Conservation (phyloP, 1,140 invertebrate genomes). For the Protaetia brevitarsis region DNA sequence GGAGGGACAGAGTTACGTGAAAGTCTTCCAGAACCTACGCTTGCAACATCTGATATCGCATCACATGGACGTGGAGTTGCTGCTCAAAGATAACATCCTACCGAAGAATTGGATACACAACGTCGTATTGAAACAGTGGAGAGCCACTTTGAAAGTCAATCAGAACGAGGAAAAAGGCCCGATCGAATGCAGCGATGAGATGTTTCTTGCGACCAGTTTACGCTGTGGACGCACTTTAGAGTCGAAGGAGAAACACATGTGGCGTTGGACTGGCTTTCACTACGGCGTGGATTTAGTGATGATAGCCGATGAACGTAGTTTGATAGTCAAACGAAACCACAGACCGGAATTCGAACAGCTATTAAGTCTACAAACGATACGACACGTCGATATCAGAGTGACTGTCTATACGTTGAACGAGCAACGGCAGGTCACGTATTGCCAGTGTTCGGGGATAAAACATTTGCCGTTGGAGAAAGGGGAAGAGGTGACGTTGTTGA, state of each 20-base stretch:
- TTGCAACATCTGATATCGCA: constrained; percentile 70
- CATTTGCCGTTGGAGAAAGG: constrained; percentile 61
- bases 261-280: constrained; percentile 78
- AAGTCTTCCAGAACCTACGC: constrained; percentile 65
- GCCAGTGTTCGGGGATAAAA: constrained; percentile 60
- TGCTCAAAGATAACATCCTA: constrained; percentile 68
- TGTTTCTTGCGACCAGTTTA: constrained; percentile 53
- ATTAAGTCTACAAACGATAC: constrained; percentile 59
- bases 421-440: constrained; percentile 62
- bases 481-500: constrained; percentile 64
- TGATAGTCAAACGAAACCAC: constrained; percentile 63
- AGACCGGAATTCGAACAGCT: constrained; percentile 60
- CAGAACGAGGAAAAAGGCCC: constrained; percentile 67
- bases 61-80: constrained; percentile 66
- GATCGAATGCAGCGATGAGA: constrained; percentile 53
- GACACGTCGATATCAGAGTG: constrained; percentile 62
- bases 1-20: constrained; percentile 57
- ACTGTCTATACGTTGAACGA: constrained; percentile 63
- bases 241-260: constrained; percentile 62
- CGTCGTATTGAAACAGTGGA: constrained; percentile 68
- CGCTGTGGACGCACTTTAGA: constrained; percentile 62
- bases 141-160: constrained; percentile 66
- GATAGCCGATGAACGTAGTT: constrained; percentile 57
- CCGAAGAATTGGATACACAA: constrained; percentile 65
- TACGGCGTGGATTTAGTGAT: constrained; percentile 72